Conservation (phyloP, 2,797 vertebrate species). For the Sebastes nivosus region DNA sequence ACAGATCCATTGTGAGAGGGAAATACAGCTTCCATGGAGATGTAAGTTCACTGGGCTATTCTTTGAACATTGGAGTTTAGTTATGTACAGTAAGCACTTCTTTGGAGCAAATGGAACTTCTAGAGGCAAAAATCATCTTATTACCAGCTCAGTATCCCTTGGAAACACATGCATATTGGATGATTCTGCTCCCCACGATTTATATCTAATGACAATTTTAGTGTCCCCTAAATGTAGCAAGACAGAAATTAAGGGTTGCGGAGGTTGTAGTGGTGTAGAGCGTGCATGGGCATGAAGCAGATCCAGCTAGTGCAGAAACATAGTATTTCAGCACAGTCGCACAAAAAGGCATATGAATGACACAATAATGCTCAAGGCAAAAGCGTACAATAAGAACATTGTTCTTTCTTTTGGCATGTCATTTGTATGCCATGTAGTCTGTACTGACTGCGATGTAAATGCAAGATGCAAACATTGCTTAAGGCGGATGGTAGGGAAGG, state of each 20-base stretch:
- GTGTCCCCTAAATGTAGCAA: neutral
- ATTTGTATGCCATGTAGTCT: no score
- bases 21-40: conserved; percentile 73
- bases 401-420: no score
- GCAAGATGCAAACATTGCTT: no score
- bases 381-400: no score
- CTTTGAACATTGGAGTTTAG: neutral
- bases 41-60: conserved; percentile 45
- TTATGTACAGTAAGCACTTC: neutral
- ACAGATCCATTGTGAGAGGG: conserved; percentile 68
- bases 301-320: neutral
- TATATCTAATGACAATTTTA: neutral
- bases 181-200: neutral
- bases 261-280: neutral
- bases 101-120: neutral
- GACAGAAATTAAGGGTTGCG: neutral
- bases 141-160: neutral
- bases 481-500: no score
- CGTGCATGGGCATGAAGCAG: neutral
- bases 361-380: no score
- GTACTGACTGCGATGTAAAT: no score
- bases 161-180: neutral
- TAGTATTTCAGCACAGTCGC: neutral
- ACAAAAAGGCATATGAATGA: no score
- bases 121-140: neutral